Conservation (phyloP, 2,888 invertebrate genomes). For the Disparrhopalites patrizii region DNA sequence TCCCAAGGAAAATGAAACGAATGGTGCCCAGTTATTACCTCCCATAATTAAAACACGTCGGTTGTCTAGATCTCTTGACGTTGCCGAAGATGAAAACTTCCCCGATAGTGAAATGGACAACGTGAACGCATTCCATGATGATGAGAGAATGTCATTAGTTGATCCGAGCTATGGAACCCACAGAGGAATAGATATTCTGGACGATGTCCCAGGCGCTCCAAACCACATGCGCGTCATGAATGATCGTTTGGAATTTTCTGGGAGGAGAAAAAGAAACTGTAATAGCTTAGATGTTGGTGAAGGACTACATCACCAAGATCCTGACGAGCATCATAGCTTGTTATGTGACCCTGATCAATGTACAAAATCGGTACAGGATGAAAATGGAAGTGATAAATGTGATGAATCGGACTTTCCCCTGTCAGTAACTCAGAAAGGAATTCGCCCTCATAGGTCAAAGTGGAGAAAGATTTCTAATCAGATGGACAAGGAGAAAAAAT, state of each 20-base stretch:
- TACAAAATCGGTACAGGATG: not conserved
- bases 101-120: not conserved
- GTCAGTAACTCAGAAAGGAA: not conserved
- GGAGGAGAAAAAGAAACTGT: constrained; percentile 17
- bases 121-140: constrained; percentile 3
- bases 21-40: not conserved
- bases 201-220: too few species aligned
- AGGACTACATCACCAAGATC: too few species aligned
- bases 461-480: constrained; percentile 44
- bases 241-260: too few species aligned
- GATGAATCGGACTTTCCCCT: constrained; percentile 5
- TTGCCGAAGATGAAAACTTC: constrained; percentile 15
- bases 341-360: not conserved
- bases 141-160: constrained; percentile 13
- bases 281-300: too few species aligned
- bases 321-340: too few species aligned
- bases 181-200: not conserved
- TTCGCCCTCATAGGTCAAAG: constrained; percentile 21
- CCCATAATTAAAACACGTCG: constrained; percentile 35
- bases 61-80: constrained; percentile 46
- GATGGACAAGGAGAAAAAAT: constrained; percentile 39
- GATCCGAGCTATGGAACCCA: not conserved
- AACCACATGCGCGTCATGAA: too few species aligned
- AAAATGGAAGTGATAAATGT: constrained; percentile 12
- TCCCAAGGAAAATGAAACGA: constrained; percentile 51